Conservation (phyloP, 2,888 invertebrate genomes). For the Cerastoderma edule region DNA sequence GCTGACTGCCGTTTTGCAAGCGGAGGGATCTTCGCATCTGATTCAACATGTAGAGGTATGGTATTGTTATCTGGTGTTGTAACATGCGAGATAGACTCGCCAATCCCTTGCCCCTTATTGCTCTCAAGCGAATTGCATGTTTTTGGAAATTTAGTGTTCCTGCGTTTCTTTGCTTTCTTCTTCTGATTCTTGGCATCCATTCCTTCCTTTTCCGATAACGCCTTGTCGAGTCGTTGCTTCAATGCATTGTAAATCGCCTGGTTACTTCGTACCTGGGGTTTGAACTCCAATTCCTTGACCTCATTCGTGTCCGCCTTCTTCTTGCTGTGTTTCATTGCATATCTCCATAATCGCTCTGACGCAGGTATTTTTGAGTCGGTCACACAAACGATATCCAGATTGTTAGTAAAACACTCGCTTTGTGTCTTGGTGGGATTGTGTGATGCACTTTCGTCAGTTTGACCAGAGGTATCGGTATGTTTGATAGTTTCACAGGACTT, state of each 20-base stretch:
- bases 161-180: conserved; percentile 11
- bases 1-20: no score
- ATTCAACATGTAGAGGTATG: no score
- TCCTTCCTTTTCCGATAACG: conserved; percentile 16
- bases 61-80: no score
- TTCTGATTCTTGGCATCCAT: not conserved
- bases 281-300: not conserved
- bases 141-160: not conserved
- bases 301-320: conserved; percentile 12
- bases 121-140: not conserved
- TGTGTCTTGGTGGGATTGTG: conserved; percentile 8
- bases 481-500: not conserved
- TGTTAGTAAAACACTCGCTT: conserved; percentile 46
- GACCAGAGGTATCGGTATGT: not conserved
- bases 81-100: no score
- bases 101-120: no score
- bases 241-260: conserved; percentile 49
- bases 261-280: conserved; percentile 43
- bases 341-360: conserved; percentile 54
- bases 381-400: conserved; percentile 37
- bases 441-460: not conserved
- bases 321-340: conserved; percentile 49
- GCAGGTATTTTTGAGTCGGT: conserved; percentile 41
- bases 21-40: no score
- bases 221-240: conserved; percentile 38